These are phyloP conservation scores for Rhabdomys pumilio DNA, from an alignment of 2,797 vertebrate species.

Conservation along the genomic window DNA sequence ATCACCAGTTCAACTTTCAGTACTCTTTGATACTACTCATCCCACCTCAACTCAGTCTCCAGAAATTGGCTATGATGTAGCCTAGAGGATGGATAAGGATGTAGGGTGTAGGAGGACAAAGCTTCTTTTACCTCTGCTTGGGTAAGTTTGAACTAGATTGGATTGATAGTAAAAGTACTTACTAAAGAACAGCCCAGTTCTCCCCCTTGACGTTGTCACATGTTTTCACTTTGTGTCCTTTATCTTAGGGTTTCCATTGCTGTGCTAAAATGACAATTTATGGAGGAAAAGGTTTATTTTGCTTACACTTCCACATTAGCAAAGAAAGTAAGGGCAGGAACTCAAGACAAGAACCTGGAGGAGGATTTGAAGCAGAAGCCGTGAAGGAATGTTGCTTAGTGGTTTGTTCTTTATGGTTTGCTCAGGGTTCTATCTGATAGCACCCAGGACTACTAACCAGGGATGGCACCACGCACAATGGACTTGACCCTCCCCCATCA, in stretches of 20 bases:
- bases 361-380: background rate
- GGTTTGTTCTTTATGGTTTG: background rate
- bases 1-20: background rate
- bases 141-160: background rate
- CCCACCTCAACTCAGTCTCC: background rate
- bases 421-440: background rate
- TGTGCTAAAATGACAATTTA: background rate
- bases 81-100: background rate
- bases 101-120: background rate
- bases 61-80: background rate
- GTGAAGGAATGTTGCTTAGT: background rate
- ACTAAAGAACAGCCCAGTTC: background rate
- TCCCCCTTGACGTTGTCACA: background rate
- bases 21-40: background rate
- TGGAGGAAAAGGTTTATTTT: background rate
- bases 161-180: background rate
- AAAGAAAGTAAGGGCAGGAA: background rate
- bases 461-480: background rate
- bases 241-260: background rate
- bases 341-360: background rate
- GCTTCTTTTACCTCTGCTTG: background rate
- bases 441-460: background rate
- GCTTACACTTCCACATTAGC: background rate
- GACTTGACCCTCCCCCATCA: background rate
- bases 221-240: conserved; percentile 35